These are phyloP conservation scores for Liposcelis brunnea DNA, from an alignment of 2,888 invertebrate species.

Conservation along the genomic window DNA sequence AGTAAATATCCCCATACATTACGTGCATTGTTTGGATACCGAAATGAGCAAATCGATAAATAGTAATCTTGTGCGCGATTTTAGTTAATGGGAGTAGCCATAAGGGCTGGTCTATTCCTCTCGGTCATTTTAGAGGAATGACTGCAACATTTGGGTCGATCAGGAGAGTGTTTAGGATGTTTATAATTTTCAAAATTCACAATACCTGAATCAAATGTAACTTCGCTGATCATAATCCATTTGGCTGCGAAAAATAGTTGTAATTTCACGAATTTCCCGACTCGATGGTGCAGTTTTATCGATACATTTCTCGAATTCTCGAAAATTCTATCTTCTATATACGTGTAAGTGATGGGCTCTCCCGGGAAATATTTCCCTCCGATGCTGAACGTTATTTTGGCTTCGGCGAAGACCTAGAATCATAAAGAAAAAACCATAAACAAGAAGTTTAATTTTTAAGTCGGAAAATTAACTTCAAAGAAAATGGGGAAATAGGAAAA, in stretches of 20 bases:
- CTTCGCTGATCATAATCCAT: slow-evolving; percentile 83
- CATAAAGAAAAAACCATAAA: slow-evolving; percentile 3
- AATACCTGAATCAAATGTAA: slow-evolving; percentile 67
- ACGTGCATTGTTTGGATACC: no score
- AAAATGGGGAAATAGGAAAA: no score
- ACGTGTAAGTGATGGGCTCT: slow-evolving; percentile 54
- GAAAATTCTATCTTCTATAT: slow-evolving; percentile 58
- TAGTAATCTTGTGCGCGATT: no score
- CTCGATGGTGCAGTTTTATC: slow-evolving; percentile 62
- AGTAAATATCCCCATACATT: no score
- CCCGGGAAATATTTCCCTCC: slow-evolving; percentile 62
- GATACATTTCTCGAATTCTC: slow-evolving; percentile 66
- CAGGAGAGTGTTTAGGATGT: not conserved
- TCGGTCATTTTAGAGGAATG: no score
- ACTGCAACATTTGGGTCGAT: not conserved
- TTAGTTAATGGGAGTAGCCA: no score
- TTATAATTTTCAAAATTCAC: not conserved
- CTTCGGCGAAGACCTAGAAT: slow-evolving; percentile 60
- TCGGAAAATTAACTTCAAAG: no score
- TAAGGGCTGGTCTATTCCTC: no score
- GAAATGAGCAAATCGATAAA: no score
- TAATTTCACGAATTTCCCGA: slow-evolving; percentile 64
- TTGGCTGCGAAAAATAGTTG: slow-evolving; percentile 60
- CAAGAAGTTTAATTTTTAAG: no score
- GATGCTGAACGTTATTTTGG: slow-evolving; percentile 60